These are phyloP conservation scores for Hippocampus kuda DNA, from an alignment of 2,797 vertebrate species.

Conservation along the genomic window DNA sequence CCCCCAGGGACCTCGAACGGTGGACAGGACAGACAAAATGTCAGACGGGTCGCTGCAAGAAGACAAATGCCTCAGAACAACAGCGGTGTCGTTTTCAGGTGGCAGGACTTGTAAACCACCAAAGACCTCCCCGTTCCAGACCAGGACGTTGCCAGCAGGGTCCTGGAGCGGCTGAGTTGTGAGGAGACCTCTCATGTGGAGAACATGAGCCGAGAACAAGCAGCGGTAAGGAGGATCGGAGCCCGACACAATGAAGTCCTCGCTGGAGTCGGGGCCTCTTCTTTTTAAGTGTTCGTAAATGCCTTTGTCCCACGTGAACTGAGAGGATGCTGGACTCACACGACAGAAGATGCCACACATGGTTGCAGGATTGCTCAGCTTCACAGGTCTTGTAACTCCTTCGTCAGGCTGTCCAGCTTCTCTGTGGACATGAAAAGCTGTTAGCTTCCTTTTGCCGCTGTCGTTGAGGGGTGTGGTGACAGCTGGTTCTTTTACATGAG, in stretches of 20 bases:
- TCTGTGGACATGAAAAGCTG: conserved; percentile 54
- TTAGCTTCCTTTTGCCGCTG: no score
- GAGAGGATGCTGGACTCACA: conserved; percentile 57
- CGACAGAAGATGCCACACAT: conserved; percentile 93
- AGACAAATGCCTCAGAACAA: conserved; percentile 67
- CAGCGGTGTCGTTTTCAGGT: conserved; percentile 75
- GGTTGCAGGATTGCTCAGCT: conserved; percentile 17
- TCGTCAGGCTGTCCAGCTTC: conserved; percentile 77
- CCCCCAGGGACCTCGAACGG: conserved; percentile 79
- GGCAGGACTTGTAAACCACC: conserved; percentile 66
- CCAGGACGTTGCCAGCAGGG: conserved; percentile 68
- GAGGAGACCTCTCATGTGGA: conserved; percentile 78
- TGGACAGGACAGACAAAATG: conserved; percentile 69
- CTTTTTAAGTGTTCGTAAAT: conserved; percentile 60
- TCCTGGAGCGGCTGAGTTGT: conserved; percentile 83
- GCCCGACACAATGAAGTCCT: conserved; percentile 48
- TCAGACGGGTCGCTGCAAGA: conserved; percentile 61
- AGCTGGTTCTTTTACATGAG: no score
- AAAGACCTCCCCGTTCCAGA: conserved; percentile 97
- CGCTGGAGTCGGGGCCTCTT: conserved; percentile 74
- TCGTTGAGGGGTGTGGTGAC: no score
- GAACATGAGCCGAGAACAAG: conserved; percentile 83
- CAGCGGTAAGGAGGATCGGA: conserved; percentile 55
- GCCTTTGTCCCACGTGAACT: conserved; percentile 30
- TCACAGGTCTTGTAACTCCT: conserved; percentile 77